Conservation (phyloP, 1,140 invertebrate species). For the Drosophila sechellia region DNA sequence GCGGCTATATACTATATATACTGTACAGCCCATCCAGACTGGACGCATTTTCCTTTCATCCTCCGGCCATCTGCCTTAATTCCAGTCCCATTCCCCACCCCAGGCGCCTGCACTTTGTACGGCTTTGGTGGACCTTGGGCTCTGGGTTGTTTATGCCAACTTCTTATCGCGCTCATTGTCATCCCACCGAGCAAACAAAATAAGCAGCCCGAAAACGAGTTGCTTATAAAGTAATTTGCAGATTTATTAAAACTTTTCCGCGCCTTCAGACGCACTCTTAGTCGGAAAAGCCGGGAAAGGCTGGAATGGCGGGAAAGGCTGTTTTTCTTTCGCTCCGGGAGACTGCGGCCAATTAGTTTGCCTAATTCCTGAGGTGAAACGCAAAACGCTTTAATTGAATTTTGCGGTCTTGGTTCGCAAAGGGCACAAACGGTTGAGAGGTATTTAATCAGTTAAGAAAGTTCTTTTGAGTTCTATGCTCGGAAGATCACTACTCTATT, state of each 20-base stretch:
- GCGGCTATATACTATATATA: neutral
- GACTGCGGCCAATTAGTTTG: constrained; percentile 61
- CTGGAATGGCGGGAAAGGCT: constrained; percentile 9
- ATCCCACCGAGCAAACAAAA: constrained; percentile 38
- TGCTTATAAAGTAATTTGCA: constrained; percentile 79
- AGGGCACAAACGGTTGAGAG: neutral
- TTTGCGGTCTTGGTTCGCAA: constrained; percentile 9
- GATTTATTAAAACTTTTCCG: constrained; percentile 76
- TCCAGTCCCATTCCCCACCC: constrained; percentile 18
- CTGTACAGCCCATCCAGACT: constrained; percentile 18
- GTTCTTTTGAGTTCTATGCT: too few relatives aligned
- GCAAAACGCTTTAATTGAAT: constrained; percentile 48
- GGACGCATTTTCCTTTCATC: constrained; percentile 47
- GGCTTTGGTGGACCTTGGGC: constrained; percentile 18
- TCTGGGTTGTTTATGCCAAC: constrained; percentile 51
- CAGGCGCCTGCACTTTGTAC: constrained; percentile 35
- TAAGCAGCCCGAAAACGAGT: constrained; percentile 46
- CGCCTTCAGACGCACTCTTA: constrained; percentile 55
- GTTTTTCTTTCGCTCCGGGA: constrained; percentile 10
- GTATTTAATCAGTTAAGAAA: constrained; percentile 20
- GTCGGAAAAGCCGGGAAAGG: constrained; percentile 14
- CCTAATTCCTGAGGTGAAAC: constrained; percentile 70
- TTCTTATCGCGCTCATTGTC: constrained; percentile 58
- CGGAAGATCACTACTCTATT: neutral
- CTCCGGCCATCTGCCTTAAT: constrained; percentile 56